Evolutionary conservation across 2,888 invertebrate species (phyloP).

Genomic region (Phengaris alcon): DNA sequence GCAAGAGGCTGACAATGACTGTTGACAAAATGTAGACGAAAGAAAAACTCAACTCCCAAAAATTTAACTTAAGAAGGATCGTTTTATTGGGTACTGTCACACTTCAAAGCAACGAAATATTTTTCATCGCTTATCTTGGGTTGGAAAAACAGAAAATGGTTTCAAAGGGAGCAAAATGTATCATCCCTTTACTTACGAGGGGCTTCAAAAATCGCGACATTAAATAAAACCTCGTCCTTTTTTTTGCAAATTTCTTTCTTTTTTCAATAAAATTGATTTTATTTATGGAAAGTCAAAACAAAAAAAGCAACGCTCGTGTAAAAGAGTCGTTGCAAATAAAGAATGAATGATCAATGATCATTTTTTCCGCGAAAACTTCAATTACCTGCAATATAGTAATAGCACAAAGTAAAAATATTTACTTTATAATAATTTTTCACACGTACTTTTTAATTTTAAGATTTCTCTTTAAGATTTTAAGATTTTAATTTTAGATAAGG

Average conservation of each 20-base stretch:
- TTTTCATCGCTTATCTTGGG: conserved; percentile 6
- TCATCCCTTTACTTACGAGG: conserved; percentile 1
- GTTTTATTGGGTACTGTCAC: background rate
- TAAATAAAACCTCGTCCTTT: background rate
- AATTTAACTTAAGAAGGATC: background rate
- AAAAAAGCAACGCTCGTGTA: background rate
- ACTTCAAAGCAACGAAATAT: conserved; percentile 14
- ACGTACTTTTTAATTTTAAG: too few relatives aligned
- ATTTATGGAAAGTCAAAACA: background rate
- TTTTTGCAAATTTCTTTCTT: background rate
- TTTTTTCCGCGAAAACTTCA: too few relatives aligned
- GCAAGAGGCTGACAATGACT: background rate
- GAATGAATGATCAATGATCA: background rate
- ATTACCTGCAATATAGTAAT: too few relatives aligned
- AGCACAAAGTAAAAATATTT: too few relatives aligned
- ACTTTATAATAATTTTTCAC: too few relatives aligned
- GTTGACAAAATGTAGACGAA: background rate
- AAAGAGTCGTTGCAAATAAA: background rate
- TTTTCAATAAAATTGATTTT: conserved; percentile 2
- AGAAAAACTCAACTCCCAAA: background rate
- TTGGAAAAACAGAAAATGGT: background rate
- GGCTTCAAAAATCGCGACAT: background rate
- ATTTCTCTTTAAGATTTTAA: too few relatives aligned
- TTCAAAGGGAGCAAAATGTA: background rate
- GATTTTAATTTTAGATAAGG: too few relatives aligned